Percentiles rank a stretch among this genome's conserved stretches.
Evolutionary conservation across 2,888 invertebrate species (phyloP).

Genomic region (Archips crataeganus): DNA sequence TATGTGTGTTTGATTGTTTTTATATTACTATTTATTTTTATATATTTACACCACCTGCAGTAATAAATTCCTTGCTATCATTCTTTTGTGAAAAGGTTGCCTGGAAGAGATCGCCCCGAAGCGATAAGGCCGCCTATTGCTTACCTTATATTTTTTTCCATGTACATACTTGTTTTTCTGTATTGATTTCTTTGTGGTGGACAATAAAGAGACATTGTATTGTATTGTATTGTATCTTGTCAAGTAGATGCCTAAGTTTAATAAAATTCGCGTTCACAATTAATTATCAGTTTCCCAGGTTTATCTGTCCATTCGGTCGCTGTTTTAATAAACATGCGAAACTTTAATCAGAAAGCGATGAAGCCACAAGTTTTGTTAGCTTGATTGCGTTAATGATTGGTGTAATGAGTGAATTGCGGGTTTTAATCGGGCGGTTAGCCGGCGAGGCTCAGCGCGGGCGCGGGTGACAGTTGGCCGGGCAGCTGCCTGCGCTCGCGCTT

Average conservation of each 20-base stretch:
- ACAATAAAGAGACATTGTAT: too few relatives aligned
- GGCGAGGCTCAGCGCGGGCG: constrained; percentile 62
- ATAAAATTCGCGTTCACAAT: not conserved
- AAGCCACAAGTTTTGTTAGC: constrained; percentile 31
- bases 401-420: constrained; percentile 49
- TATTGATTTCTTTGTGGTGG: too few relatives aligned
- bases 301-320: not conserved
- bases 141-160: too few relatives aligned
- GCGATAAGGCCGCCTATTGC: too few relatives aligned
- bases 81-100: too few relatives aligned
- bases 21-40: too few relatives aligned
- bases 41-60: too few relatives aligned
- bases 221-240: too few relatives aligned
- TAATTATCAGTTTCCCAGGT: not conserved
- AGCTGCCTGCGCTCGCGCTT: constrained; percentile 81
- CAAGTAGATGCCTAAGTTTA: not conserved
- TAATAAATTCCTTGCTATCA: too few relatives aligned
- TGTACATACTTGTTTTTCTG: too few relatives aligned
- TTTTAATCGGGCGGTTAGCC: constrained; percentile 65
- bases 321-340: constrained; percentile 1
- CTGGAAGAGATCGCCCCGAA: too few relatives aligned
- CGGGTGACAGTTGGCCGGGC: constrained; percentile 81
- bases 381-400: constrained; percentile 29
- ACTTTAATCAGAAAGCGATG: constrained; percentile 19
- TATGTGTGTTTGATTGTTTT: too few relatives aligned